Conservation (phyloP, 2,888 invertebrate genomes). For the Hypsopygia costalis region DNA sequence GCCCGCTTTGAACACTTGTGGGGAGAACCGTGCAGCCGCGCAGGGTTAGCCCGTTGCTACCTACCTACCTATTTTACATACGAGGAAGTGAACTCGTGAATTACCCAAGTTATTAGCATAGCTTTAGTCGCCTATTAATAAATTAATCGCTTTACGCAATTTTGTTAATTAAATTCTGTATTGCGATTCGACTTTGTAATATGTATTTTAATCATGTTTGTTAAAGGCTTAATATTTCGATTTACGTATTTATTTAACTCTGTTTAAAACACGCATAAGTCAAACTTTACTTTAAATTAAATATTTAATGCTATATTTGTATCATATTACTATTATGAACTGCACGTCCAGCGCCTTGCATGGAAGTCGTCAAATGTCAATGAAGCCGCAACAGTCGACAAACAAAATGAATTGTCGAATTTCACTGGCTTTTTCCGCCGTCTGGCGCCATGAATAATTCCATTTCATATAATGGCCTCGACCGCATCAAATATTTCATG, state of each 20-base stretch:
- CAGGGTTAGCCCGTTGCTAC: constrained; percentile 45
- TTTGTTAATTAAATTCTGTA: constrained; percentile 4
- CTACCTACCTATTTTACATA: constrained; percentile 47
- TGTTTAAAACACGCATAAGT: no score
- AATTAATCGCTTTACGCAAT: not conserved
- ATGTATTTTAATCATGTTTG: constrained; percentile 10
- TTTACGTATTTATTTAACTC: no score
- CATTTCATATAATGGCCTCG: constrained; percentile 67
- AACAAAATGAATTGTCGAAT: constrained; percentile 71
- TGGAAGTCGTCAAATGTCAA: constrained; percentile 48
- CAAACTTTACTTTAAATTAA: no score
- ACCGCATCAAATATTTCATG: constrained; percentile 74
- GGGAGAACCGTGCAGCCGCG: constrained; percentile 43
- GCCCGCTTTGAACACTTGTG: constrained; percentile 77
- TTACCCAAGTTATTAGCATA: constrained; percentile 39
- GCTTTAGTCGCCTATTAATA: constrained; percentile 16
- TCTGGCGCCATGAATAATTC: constrained; percentile 72
- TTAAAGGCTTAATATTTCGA: constrained; percentile 4
- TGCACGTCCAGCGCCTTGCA: no score
- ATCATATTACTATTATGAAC: no score
- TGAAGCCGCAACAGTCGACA: constrained; percentile 57
- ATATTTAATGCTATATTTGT: no score
- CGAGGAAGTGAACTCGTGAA: constrained; percentile 46
- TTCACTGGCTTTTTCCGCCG: constrained; percentile 67
- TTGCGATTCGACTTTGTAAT: not conserved